Conservation (phyloP, 1,140 invertebrate genomes). For the Drosophila subpulchrella region DNA sequence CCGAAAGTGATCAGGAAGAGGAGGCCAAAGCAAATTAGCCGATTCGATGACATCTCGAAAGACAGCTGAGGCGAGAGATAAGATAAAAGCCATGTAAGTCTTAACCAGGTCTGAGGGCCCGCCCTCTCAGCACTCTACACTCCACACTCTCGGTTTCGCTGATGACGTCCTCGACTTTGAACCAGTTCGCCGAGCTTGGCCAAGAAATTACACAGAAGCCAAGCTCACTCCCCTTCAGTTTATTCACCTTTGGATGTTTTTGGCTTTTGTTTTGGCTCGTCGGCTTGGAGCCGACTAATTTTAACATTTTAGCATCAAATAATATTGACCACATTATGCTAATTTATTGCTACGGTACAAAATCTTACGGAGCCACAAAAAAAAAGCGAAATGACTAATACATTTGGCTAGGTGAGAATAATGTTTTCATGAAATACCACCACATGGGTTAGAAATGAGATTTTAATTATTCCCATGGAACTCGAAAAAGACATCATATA, state of each 20-base stretch:
- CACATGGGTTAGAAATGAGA: neutral
- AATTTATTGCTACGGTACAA: conserved; percentile 29
- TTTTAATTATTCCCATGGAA: neutral
- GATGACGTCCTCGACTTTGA: conserved; percentile 73
- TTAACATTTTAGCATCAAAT: conserved; percentile 51
- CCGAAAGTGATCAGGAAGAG: conserved; percentile 35
- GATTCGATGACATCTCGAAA: conserved; percentile 32
- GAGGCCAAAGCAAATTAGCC: conserved; percentile 25
- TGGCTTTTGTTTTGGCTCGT: conserved; percentile 58
- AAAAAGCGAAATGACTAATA: conserved; percentile 41
- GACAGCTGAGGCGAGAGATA: conserved; percentile 21
- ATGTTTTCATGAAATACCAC: conserved; percentile 11
- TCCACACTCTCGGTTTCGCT: conserved; percentile 56
- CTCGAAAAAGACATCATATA: neutral
- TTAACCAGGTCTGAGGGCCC: conserved; percentile 9
- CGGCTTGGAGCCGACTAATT: conserved; percentile 37
- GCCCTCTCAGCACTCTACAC: neutral
- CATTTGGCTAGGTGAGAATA: conserved; percentile 30
- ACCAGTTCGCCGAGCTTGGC: conserved; percentile 61
- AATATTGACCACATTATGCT: conserved; percentile 54
- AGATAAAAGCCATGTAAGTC: conserved; percentile 23
- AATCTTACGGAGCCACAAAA: conserved; percentile 5
- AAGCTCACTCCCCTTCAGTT: conserved; percentile 44
- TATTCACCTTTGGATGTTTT: conserved; percentile 66
- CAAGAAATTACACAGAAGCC: conserved; percentile 54